A percentile compares a stretch with the other conserved stretches of the same genome.
phyloP scores from a whole-genome alignment of 2,888 invertebrate species.

The Hirudinaria manillensis region DNA sequence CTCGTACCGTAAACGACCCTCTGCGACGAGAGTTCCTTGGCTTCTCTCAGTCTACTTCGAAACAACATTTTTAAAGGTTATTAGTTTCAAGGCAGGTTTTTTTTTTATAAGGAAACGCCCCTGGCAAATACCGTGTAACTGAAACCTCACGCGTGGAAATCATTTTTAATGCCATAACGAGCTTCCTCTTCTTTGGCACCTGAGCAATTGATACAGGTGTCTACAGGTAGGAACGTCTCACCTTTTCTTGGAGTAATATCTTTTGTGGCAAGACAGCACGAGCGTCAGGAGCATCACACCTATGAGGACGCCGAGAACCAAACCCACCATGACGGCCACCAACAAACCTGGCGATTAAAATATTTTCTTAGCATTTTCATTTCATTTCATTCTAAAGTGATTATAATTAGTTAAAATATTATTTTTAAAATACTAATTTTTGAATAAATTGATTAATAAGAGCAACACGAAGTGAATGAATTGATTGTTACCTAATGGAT shows the following conservation, averaged over 20 bases:
- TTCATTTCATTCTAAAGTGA: background rate
- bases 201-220: background rate
- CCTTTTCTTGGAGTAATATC: constrained; percentile 29
- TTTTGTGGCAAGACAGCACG: constrained; percentile 32
- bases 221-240: background rate
- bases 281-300: constrained; percentile 31
- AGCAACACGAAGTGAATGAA: no score
- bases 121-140: background rate
- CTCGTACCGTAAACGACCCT: constrained; percentile 17
- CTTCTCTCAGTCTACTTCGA: constrained; percentile 17
- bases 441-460: background rate
- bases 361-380: background rate
- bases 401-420: background rate
- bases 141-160: background rate
- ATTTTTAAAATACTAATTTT: background rate
- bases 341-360: constrained; percentile 24
- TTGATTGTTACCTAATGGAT: constrained; percentile 24
- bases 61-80: background rate
- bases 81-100: background rate
- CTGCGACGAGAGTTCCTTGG: constrained; percentile 25
- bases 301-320: constrained; percentile 31
- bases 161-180: background rate
- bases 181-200: no score
- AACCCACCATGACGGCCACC: constrained; percentile 33
- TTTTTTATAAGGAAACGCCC: background rate